These are phyloP conservation scores for Paradoxurus hermaphroditus DNA, from an alignment of 2,113 vertebrate genomes.

Conservation along the genomic window DNA sequence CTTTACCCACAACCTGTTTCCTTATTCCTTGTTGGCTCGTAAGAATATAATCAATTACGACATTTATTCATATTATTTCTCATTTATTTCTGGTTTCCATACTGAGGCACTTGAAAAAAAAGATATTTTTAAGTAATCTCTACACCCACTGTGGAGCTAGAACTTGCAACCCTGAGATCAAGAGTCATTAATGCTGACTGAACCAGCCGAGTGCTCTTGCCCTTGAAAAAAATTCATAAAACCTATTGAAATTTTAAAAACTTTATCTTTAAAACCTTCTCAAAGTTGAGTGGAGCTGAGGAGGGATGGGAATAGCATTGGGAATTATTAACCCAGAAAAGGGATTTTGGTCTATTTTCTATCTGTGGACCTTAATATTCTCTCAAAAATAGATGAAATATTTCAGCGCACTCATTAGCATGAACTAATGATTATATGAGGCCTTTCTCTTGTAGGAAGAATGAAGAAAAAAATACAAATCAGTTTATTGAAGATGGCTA, in stretches of 20 bases:
- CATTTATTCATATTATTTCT: not conserved
- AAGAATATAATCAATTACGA: not conserved
- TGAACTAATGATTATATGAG: not conserved
- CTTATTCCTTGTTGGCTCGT: not conserved
- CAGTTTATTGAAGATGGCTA: not conserved
- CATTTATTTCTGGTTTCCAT: not conserved
- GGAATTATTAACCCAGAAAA: not conserved
- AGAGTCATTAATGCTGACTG: not conserved
- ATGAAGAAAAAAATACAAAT: not conserved
- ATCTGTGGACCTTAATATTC: not conserved
- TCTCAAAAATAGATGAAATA: not conserved
- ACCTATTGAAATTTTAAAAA: not conserved
- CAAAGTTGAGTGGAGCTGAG: not conserved
- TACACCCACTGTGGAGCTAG: not conserved
- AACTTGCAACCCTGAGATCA: not conserved
- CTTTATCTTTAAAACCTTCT: not conserved
- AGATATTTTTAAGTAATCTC: not conserved
- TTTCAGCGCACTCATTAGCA: not conserved
- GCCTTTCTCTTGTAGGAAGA: not conserved
- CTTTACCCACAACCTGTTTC: not conserved
- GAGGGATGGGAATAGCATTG: not conserved
- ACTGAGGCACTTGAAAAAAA: not conserved
- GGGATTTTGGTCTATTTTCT: not conserved
- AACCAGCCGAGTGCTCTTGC: not conserved
- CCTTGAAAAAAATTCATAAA: not conserved